Evolutionary conservation across 1,140 invertebrate genomes (phyloP), one percentile per base, ranked within the genome.

Genomic region (Drosophila lini): DNA sequence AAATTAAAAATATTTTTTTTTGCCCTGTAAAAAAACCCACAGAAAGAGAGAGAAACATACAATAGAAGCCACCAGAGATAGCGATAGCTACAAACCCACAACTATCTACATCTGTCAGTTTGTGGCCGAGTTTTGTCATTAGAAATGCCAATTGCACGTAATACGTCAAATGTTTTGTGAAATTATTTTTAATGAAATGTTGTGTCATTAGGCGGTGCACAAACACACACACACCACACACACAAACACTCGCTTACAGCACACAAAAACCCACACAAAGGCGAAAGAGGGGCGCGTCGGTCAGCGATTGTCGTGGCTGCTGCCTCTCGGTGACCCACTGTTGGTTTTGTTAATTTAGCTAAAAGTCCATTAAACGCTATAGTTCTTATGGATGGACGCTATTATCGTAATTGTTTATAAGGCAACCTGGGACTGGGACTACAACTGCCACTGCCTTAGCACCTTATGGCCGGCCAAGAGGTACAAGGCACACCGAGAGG

Each of bases 171-270:
- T 82, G 77, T 75, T 81, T 79, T 81, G 84, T 89, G 78, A 89
- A 89, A 89, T 89, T 89, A 81, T 90, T 89, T 89, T 89, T 84
- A 84, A 90, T 89, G 84, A 89, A 89, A 84, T 89, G 78, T 83
- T 88, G 84, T 89, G 84, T 84, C 84, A 88, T 88, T 89, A 88
- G 77, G 67, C 62, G 41, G 32, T 50, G 64, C 38, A 64, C n/a
- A 55, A 40, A 50, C 15, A 52, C 13, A 74, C 34, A 47, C 22
- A 56, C 22, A n/a, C n/a, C 22, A 56, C 22, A 50, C 15, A 52
- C 13, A 74, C 34, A 47, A 16, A 56, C 22, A 50, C 9, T 44
- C 38, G 22, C 19, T 19, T 5, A 44, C 45, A 62, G 13, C 16
- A 50, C 16, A 50, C 19, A 31, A 32, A 8, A 8, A 53, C 50